A percentile compares a stretch with the other conserved stretches of the same genome.
phyloP scores from a whole-genome alignment of 64 coral and sea anemone species.

The Platygyra sinensis region DNA sequence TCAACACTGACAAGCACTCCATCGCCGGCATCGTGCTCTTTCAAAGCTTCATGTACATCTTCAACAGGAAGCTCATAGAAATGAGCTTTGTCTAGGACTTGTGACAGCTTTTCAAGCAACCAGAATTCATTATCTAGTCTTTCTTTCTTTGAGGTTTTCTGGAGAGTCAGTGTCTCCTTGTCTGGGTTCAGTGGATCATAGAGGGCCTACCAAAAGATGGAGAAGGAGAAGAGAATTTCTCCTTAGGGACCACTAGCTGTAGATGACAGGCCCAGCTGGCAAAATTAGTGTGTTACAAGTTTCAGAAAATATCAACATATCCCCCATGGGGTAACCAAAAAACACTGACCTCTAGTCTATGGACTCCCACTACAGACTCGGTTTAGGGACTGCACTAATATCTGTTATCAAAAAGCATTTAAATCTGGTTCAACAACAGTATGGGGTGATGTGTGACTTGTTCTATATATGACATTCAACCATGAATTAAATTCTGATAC shows the following conservation, averaged over 20 bases:
- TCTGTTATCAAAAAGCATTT: too few relatives aligned
- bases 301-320: too few relatives aligned
- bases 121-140: conserved; percentile 65
- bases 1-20: conserved; percentile 89
- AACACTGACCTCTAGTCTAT: too few relatives aligned
- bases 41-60: conserved; percentile 61
- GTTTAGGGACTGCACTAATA: too few relatives aligned
- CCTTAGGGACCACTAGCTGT: neutral
- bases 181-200: conserved; percentile 94
- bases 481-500: too few relatives aligned
- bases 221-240: neutral
- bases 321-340: too few relatives aligned
- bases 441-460: too few relatives aligned
- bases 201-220: conserved; percentile 38
- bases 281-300: too few relatives aligned
- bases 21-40: conserved; percentile 82
- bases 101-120: conserved; percentile 65
- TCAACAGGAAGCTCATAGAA: conserved; percentile 85
- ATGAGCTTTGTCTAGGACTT: conserved; percentile 73
- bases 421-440: too few relatives aligned
- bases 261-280: too few relatives aligned
- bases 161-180: conserved; percentile 81
- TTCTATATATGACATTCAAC: too few relatives aligned
- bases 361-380: too few relatives aligned
- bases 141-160: conserved; percentile 55